Percentiles rank a stretch among this genome's conserved stretches.
Conservation (phyloP, 2,888 invertebrate genomes). For the Polylopha cassiicola region DNA sequence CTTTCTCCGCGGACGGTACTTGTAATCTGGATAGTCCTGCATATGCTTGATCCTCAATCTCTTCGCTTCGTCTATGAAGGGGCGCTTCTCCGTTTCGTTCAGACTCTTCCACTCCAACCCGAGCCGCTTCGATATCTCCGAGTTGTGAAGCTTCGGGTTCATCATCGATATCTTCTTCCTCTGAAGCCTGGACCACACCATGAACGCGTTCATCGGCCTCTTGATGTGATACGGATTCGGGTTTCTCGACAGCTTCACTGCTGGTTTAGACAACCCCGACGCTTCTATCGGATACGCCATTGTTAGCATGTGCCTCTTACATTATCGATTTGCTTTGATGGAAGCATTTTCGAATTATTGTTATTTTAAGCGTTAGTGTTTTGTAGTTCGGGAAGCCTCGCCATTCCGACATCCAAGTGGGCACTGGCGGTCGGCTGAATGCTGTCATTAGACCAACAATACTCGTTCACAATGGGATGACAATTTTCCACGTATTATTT, state of each 20-base stretch:
- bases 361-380: slow-evolving; percentile 4
- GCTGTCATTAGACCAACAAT: slow-evolving; percentile 74
- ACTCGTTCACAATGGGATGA: slow-evolving; percentile 65
- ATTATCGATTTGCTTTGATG: too few relatives aligned
- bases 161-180: slow-evolving; percentile 89
- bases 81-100: slow-evolving; percentile 86
- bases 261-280: slow-evolving; percentile 39
- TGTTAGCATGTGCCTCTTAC: slow-evolving; percentile 1
- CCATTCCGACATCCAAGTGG: slow-evolving; percentile 44
- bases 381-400: slow-evolving; percentile 31
- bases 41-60: slow-evolving; percentile 83
- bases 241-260: slow-evolving; percentile 73
- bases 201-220: slow-evolving; percentile 98
- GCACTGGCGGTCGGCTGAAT: slow-evolving; percentile 66
- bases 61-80: slow-evolving; percentile 94
- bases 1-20: slow-evolving; percentile 81
- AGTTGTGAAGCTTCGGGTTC: slow-evolving; percentile 87
- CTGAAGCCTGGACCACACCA: slow-evolving; percentile 97
- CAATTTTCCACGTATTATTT: slow-evolving; percentile 77
- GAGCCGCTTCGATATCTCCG: slow-evolving; percentile 88
- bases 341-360: slow-evolving; percentile 2
- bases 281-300: slow-evolving; percentile 58
- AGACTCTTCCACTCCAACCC: slow-evolving; percentile 92
- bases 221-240: slow-evolving; percentile 86
- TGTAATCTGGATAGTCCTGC: slow-evolving; percentile 85